A percentile compares a stretch with the other conserved stretches of the same genome.
phyloP scores from a whole-genome alignment of 2,888 invertebrate species.

The Osmoderma eremita region DNA sequence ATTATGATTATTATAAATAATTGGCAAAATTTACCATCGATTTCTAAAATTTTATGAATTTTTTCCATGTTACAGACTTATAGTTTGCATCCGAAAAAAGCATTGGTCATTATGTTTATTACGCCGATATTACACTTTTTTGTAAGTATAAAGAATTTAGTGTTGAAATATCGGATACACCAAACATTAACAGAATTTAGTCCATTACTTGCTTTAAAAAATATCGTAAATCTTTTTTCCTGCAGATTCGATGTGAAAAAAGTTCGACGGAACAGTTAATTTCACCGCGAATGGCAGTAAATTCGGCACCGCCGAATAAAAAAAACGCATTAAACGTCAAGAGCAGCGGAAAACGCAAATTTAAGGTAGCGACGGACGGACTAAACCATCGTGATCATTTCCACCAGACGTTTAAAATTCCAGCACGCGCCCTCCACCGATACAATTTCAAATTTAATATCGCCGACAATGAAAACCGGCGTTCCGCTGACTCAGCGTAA shows the following conservation, averaged over 20 bases:
- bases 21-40: no score
- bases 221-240: not conserved
- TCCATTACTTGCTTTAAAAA: not conserved
- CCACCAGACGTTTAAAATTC: slow-evolving; percentile 20
- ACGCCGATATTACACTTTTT: no score
- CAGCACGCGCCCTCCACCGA: slow-evolving; percentile 13
- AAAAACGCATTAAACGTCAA: slow-evolving; percentile 28
- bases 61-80: no score
- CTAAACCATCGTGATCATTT: slow-evolving; percentile 5
- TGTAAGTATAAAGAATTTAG: no score
- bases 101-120: no score
- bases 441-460: slow-evolving; percentile 31
- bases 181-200: no score
- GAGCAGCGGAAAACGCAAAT: slow-evolving; percentile 28
- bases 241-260: slow-evolving; percentile 10
- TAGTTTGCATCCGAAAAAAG: no score
- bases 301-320: slow-evolving; percentile 13
- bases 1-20: no score
- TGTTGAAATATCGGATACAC: no score
- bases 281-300: slow-evolving; percentile 14
- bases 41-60: no score
- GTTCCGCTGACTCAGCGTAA: not conserved
- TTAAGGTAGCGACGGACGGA: not conserved
- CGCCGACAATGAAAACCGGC: slow-evolving; percentile 12
- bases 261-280: slow-evolving; percentile 24